These are phyloP conservation scores for Ceuthmochares aereus DNA, from an alignment of 2,113 vertebrate genomes.

Conservation along the genomic window DNA sequence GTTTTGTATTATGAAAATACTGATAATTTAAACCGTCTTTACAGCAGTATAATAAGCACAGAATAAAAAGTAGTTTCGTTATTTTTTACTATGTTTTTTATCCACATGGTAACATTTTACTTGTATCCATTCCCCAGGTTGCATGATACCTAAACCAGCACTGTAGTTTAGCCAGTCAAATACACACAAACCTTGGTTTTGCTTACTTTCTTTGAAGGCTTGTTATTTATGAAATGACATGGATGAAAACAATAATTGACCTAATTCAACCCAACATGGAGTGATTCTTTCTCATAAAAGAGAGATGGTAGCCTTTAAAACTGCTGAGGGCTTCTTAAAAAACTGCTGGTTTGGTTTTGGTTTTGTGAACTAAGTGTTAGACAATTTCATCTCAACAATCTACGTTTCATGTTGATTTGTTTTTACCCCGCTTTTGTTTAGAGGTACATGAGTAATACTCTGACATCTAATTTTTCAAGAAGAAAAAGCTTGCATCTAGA, in stretches of 20 bases:
- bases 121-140: neutral
- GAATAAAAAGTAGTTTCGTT: neutral
- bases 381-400: neutral
- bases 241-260: neutral
- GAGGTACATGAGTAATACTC: neutral
- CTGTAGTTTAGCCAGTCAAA: neutral
- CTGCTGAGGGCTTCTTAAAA: neutral
- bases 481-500: neutral
- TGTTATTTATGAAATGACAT: neutral
- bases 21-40: neutral
- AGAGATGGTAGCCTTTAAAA: neutral
- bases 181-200: neutral
- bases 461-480: neutral
- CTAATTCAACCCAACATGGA: neutral
- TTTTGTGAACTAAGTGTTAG: neutral
- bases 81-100: neutral
- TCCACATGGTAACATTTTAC: neutral
- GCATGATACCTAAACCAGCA: neutral
- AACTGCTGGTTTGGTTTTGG: fast-evolving
- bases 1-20: neutral
- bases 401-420: fast-evolving
- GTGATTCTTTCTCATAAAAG: neutral
- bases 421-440: neutral
- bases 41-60: too few relatives aligned
- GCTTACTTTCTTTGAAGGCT: neutral